Evolutionary conservation across 2,888 invertebrate genomes (phyloP).

Genomic region (Suillia variegata): DNA sequence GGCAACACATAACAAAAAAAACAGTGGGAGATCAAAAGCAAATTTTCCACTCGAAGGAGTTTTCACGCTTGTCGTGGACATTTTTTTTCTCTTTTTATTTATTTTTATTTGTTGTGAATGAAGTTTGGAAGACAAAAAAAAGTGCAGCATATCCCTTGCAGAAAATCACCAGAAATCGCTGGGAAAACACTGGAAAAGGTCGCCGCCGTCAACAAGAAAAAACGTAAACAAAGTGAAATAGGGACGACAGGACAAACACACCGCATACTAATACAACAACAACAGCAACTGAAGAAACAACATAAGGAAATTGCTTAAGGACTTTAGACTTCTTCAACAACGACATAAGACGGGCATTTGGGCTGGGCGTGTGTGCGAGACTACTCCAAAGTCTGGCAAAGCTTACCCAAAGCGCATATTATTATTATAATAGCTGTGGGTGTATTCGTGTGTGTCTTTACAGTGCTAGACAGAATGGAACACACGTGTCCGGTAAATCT

Average conservation of each 20-base stretch:
- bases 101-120: background rate
- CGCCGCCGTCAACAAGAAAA: conserved; percentile 21
- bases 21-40: conserved; percentile 16
- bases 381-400: conserved; percentile 5
- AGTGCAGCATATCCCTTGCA: conserved; percentile 25
- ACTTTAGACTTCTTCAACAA: too few relatives aligned
- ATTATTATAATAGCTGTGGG: conserved; percentile 24
- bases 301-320: background rate
- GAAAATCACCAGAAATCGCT: too few relatives aligned
- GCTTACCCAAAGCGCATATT: conserved; percentile 24
- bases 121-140: conserved; percentile 14
- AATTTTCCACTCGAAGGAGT: conserved; percentile 36
- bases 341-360: too few relatives aligned
- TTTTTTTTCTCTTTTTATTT: background rate
- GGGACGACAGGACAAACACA: conserved; percentile 18
- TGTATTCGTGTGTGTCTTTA: conserved; percentile 7
- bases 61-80: conserved; percentile 29
- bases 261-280: background rate
- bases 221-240: conserved; percentile 24
- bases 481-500: background rate
- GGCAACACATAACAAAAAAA: background rate
- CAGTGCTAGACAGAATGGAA: background rate
- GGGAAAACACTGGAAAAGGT: too few relatives aligned
- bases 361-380: too few relatives aligned
- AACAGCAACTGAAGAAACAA: background rate